Conservation (phyloP, 2,888 invertebrate genomes). For the Pollenia griseotomentosa region DNA sequence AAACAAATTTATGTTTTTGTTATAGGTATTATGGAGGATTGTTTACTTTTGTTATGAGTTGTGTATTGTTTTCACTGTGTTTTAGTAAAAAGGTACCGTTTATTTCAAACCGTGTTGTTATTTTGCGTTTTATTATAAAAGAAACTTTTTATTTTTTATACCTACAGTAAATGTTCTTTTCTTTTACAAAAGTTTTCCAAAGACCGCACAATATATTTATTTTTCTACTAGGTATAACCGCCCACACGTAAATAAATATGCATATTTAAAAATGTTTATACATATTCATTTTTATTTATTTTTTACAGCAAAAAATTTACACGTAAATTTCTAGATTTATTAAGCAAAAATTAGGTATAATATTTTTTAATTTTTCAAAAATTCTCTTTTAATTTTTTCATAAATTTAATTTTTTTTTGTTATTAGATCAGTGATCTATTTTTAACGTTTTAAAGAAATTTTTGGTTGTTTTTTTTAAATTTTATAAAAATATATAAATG, state of each 20-base stretch:
- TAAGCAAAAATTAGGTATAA: not conserved
- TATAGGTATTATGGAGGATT: not conserved
- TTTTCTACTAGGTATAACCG: constrained; percentile 27
- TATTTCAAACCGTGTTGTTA: constrained; percentile 32
- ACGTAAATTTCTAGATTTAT: constrained; percentile 9
- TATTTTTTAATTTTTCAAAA: constrained; percentile 28
- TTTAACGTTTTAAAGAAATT: constrained; percentile 26
- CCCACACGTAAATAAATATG: constrained; percentile 27
- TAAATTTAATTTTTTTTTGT: constrained; percentile 10
- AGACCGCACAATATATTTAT: constrained; percentile 9
- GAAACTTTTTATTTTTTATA: constrained; percentile 25
- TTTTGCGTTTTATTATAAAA: constrained; percentile 36
- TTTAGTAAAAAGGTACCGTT: constrained; percentile 67
- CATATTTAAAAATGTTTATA: not conserved
- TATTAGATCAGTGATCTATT: constrained; percentile 73
- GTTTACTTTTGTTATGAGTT: constrained; percentile 12
- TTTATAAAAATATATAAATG: constrained; percentile 32
- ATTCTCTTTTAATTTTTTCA: not conserved
- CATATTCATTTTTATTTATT: constrained; percentile 2
- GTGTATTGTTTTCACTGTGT: constrained; percentile 35
- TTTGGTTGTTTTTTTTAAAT: not conserved
- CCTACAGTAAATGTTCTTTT: not conserved
- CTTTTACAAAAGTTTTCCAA: constrained; percentile 13
- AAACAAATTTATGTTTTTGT: constrained; percentile 21
- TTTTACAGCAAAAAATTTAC: too few relatives aligned